Evolutionary conservation across 2,888 invertebrate genomes (phyloP), one percentile per base, ranked within the genome.

Genomic region (Pseudeuparius sepicola): DNA sequence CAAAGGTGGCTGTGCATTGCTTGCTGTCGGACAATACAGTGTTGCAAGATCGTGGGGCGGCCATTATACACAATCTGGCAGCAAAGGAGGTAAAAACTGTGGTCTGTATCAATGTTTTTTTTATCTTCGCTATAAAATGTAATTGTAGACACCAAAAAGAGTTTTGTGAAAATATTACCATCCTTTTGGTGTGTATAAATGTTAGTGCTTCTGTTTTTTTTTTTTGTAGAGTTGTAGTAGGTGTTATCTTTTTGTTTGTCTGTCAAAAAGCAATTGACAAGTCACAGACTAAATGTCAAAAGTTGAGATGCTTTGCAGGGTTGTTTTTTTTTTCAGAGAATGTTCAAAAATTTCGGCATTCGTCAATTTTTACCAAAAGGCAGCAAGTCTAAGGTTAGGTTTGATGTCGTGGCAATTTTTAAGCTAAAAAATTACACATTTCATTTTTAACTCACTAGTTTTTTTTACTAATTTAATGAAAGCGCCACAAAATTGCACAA

Each of bases 81-180:
- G 81, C 85, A 72, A 90, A 89, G 80, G 90, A 92, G 81, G 89
- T 90, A 73, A 90, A 89, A 76, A 86, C 89, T 63, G 89, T 90
- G 85, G 89, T 89, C 79, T 73, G 87, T 84, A 80, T 78, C 75
- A n/a, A 7, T 7, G n/a, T 20, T 20, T 20, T 20, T 7, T 7
- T n/a, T 20, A 7, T 20, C 6, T 20, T 20, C n/a, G 6, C 20
- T 20, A 20, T n/a, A n/a, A n/a, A n/a, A n/a, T n/a, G n/a, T n/a
- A n/a, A n/a, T n/a, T n/a, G n/a, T n/a, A n/a, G n/a, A n/a, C n/a
- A n/a, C n/a, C n/a, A n/a, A n/a, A n/a, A n/a, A n/a, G n/a, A n/a
- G n/a, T n/a, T n/a, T n/a, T n/a, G n/a, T n/a, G n/a, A n/a, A n/a
- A n/a, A n/a, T n/a, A n/a, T n/a, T n/a, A n/a, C n/a, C n/a, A n/a